phyloP scores from a whole-genome alignment of 2,113 vertebrate species.

The Petroica traversi region DNA sequence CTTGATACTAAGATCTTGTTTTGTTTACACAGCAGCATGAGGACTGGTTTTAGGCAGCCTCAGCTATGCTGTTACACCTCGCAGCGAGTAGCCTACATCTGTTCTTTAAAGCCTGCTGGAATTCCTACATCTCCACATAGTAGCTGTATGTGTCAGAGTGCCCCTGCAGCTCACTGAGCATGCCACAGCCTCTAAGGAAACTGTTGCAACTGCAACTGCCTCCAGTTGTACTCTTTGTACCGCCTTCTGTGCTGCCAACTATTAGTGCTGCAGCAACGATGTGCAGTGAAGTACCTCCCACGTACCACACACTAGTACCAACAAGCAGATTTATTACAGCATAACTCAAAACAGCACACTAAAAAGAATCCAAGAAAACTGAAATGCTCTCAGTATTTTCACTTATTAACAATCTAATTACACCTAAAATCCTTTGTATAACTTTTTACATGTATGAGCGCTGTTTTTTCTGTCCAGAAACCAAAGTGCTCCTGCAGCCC shows the following conservation, averaged over 20 bases:
- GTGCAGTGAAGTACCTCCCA: constrained; percentile 70
- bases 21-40: constrained; percentile 48
- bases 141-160: background rate
- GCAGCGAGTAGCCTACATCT: constrained; percentile 44
- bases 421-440: background rate
- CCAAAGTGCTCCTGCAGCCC: constrained; percentile 30
- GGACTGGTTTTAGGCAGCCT: constrained; percentile 15
- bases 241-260: constrained; percentile 68
- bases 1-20: constrained; percentile 55
- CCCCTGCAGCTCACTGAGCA: constrained; percentile 47
- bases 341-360: background rate
- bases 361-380: background rate
- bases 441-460: background rate
- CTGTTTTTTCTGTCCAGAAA: background rate
- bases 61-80: background rate
- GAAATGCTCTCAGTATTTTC: background rate
- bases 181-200: constrained; percentile 48
- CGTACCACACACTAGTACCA: constrained; percentile 65
- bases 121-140: constrained; percentile 35
- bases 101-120: constrained; percentile 50
- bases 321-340: constrained; percentile 39
- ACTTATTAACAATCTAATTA: background rate
- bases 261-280: constrained; percentile 72
- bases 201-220: constrained; percentile 52
- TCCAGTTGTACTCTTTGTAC: constrained; percentile 61